A percentile compares a stretch with the other conserved stretches of the same genome.
Conservation (phyloP, 2,113 vertebrate genomes). For the Oophaga pumilio region DNA sequence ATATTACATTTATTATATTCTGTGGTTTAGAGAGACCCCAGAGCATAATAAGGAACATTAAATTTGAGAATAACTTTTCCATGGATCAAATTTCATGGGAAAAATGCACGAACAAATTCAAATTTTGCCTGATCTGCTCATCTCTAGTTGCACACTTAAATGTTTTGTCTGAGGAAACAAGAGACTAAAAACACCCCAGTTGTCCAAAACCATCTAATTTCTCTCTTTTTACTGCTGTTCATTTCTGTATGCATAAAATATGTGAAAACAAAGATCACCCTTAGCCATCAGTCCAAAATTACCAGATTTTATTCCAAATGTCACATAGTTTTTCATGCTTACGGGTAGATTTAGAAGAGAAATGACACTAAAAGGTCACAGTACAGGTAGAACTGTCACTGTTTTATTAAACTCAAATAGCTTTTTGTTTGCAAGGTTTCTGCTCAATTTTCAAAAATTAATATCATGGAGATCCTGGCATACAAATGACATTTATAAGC, state of each 20-base stretch:
- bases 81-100: too few relatives aligned
- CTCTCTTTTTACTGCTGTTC: constrained; percentile 50
- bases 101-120: too few relatives aligned
- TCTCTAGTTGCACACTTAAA: too few relatives aligned
- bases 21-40: too few relatives aligned
- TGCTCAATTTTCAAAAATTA: constrained; percentile 66
- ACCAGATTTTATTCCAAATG: constrained; percentile 58
- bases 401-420: constrained; percentile 67
- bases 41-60: too few relatives aligned
- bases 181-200: too few relatives aligned
- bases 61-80: too few relatives aligned
- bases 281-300: constrained; percentile 10
- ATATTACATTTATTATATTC: too few relatives aligned
- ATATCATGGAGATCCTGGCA: constrained; percentile 55
- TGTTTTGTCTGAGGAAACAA: too few relatives aligned
- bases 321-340: constrained; percentile 62
- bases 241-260: constrained; percentile 51
- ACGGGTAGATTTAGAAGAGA: constrained; percentile 60
- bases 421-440: constrained; percentile 58
- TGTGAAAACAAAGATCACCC: constrained; percentile 55
- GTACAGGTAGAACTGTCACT: constrained; percentile 58
- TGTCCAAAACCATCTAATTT: constrained; percentile 36
- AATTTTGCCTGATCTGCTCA: too few relatives aligned
- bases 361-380: constrained; percentile 67
- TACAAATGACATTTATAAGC: constrained; percentile 63